These are phyloP conservation scores for Calliphora vomitoria DNA, from an alignment of 2,888 invertebrate species.

Conservation along the genomic window DNA sequence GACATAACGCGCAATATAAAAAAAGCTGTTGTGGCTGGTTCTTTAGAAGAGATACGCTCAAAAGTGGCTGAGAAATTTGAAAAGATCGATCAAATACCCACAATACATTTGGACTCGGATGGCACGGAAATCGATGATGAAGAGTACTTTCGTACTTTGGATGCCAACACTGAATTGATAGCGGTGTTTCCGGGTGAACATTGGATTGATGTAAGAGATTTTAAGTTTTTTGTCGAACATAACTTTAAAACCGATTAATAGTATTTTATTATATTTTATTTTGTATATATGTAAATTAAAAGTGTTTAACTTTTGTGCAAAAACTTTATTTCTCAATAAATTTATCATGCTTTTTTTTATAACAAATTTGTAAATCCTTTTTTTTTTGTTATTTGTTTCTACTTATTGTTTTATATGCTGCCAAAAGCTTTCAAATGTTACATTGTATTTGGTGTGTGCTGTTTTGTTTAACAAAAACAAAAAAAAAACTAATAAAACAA, in stretches of 20 bases:
- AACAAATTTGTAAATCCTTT: neutral
- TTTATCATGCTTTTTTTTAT: neutral
- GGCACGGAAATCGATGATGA: constrained; percentile 98
- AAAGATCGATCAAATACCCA: constrained; percentile 87
- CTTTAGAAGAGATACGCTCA: constrained; percentile 90
- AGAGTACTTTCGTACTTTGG: constrained; percentile 96
- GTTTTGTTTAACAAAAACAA: neutral
- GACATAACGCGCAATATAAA: constrained; percentile 92
- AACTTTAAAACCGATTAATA: neutral
- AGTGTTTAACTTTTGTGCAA: neutral
- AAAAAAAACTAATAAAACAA: neutral
- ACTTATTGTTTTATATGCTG: neutral
- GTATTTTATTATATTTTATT: neutral
- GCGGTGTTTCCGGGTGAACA: constrained; percentile 91
- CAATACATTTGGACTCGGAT: constrained; percentile 95
- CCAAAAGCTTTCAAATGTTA: neutral
- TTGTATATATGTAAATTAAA: no score
- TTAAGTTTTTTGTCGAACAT: constrained; percentile 52
- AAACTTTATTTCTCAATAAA: neutral
- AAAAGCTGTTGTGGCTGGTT: constrained; percentile 92
- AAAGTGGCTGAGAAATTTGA: constrained; percentile 92
- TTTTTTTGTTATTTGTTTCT: neutral
- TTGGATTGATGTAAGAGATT: constrained; percentile 86
- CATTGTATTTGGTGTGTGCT: neutral
- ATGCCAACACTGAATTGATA: constrained; percentile 94